Evolutionary conservation across 1,140 invertebrate species (phyloP).

Genomic region (Drosophila varians): DNA sequence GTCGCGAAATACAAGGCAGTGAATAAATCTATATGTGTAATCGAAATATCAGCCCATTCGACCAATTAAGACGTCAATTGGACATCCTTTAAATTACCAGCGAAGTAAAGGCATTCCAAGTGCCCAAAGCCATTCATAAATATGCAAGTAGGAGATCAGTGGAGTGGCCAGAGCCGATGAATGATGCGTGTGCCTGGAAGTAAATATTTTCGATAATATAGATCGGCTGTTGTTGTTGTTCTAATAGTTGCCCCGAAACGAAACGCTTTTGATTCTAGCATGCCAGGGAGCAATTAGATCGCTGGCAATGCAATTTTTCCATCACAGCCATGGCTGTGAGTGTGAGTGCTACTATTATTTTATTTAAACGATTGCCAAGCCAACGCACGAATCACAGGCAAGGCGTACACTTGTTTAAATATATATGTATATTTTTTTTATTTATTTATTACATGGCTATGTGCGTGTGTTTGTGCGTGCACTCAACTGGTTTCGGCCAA

Average conservation of each 20-base stretch:
- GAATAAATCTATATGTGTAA: not conserved
- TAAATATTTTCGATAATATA: constrained; percentile 36
- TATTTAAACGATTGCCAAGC: constrained; percentile 59
- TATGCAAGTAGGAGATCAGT: constrained; percentile 49
- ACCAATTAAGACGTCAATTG: constrained; percentile 24
- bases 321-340: constrained; percentile 14
- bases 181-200: constrained; percentile 29
- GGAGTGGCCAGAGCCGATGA: constrained; percentile 6
- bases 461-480: constrained; percentile 52
- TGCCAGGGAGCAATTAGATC: constrained; percentile 72
- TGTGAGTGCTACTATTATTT: constrained; percentile 55
- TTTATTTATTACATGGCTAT: constrained; percentile 9
- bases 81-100: constrained; percentile 47
- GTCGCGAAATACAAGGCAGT: not conserved
- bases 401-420: constrained; percentile 39
- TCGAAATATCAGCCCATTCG: no score
- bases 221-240: constrained; percentile 9
- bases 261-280: constrained; percentile 55
- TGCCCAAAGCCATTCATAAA: constrained; percentile 31
- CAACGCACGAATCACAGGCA: constrained; percentile 71
- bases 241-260: constrained; percentile 23
- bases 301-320: constrained; percentile 50
- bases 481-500: constrained; percentile 76
- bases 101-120: constrained; percentile 24
- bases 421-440: constrained; percentile 18